phyloP scores from a whole-genome alignment of 2,888 invertebrate species.

The Drosophila siamana region DNA sequence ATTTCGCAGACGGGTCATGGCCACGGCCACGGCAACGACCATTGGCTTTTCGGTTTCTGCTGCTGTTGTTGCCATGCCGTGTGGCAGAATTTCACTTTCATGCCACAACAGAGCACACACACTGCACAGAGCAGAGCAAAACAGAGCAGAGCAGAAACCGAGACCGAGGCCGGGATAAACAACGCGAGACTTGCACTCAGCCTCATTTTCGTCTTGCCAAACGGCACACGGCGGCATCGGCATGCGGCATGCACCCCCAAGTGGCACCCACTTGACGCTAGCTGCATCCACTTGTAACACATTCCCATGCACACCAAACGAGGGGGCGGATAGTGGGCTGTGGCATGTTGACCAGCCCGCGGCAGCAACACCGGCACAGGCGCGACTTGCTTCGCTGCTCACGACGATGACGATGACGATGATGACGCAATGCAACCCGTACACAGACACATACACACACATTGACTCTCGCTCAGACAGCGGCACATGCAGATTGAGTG shows the following conservation, averaged over 20 bases:
- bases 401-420: constrained; percentile 38
- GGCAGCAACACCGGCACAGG: constrained; percentile 29
- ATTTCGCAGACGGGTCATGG: constrained; percentile 72
- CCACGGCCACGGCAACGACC: constrained; percentile 61
- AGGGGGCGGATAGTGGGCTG: background rate
- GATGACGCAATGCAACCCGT: constrained; percentile 68
- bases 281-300: constrained; percentile 75
- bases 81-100: constrained; percentile 74
- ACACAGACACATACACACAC: constrained; percentile 19
- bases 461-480: background rate
- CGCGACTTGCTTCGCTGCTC: constrained; percentile 62
- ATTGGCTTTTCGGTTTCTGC: constrained; percentile 55
- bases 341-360: constrained; percentile 57
- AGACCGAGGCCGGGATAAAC: constrained; percentile 46
- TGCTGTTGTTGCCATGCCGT: constrained; percentile 47
- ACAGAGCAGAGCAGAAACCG: constrained; percentile 23
- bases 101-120: constrained; percentile 41
- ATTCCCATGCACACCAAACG: constrained; percentile 48
- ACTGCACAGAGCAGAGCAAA: constrained; percentile 32
- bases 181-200: constrained; percentile 75
- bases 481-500: constrained; percentile 28
- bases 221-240: constrained; percentile 5
- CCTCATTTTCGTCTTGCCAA: constrained; percentile 70
- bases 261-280: constrained; percentile 51
- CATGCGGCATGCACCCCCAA: constrained; percentile 20